Conservation (phyloP, 1,140 invertebrate species). For the Cardiocondyla obscurior region DNA sequence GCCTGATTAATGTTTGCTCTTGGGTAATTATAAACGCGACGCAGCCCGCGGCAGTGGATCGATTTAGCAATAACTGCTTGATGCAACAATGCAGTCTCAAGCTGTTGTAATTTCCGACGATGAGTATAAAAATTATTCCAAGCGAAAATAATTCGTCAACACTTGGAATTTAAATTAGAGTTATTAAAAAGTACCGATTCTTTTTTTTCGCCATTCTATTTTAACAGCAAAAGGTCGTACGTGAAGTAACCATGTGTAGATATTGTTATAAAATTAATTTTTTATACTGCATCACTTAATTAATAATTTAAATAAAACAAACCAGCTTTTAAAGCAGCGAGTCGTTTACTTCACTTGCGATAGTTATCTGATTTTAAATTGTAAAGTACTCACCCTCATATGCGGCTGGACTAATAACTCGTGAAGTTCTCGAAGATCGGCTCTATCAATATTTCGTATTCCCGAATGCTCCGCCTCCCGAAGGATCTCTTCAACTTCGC, state of each 20-base stretch:
- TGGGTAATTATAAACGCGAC: background rate
- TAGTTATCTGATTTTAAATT: background rate
- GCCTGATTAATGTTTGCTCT: background rate
- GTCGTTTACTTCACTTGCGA: background rate
- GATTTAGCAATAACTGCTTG: slow-evolving; percentile 5
- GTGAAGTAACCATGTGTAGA: background rate
- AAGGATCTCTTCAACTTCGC: slow-evolving; percentile 89
- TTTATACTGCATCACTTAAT: background rate
- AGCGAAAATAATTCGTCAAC: background rate
- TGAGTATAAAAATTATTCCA: background rate
- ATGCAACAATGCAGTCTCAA: background rate
- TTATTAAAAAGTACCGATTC: background rate
- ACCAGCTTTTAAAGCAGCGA: background rate
- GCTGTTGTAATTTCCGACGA: background rate
- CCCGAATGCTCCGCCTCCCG: slow-evolving; percentile 85
- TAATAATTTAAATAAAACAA: background rate
- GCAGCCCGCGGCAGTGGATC: background rate
- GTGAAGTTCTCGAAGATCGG: slow-evolving; percentile 90
- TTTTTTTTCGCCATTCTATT: background rate
- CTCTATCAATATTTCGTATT: slow-evolving; percentile 82
- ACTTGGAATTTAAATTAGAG: background rate
- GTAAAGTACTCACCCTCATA: slow-evolving; percentile 90
- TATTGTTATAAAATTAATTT: background rate
- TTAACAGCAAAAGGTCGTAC: background rate
- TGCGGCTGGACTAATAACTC: slow-evolving; percentile 92